A percentile compares a stretch with the other conserved stretches of the same genome.
phyloP scores from a whole-genome alignment of 2,888 invertebrate species.

The Shargacucullia verbasci region DNA sequence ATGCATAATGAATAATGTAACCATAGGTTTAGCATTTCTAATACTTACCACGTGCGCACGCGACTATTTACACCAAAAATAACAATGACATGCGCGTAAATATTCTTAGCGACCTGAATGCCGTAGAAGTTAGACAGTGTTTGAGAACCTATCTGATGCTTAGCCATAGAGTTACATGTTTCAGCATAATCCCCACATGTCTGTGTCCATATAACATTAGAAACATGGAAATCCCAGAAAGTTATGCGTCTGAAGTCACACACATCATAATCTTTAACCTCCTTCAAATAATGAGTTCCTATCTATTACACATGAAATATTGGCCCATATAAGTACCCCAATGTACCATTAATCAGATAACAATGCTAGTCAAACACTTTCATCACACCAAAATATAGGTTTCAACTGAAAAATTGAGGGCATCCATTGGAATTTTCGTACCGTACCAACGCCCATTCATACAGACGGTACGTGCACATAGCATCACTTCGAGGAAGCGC shows the following conservation, averaged over 20 bases:
- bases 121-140: no score
- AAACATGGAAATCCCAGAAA: no score
- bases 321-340: no score
- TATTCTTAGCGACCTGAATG: slow-evolving; percentile 11
- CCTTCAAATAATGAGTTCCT: no score
- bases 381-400: slow-evolving; percentile 44
- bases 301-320: no score
- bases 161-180: no score
- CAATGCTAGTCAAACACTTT: slow-evolving; percentile 9
- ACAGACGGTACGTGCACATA: slow-evolving; percentile 66
- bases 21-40: slow-evolving; percentile 36
- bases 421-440: slow-evolving; percentile 66
- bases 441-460: slow-evolving; percentile 60
- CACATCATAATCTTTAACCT: no score
- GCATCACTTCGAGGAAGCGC: slow-evolving; percentile 82
- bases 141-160: no score
- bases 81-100: slow-evolving; percentile 8
- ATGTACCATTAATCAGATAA: no score
- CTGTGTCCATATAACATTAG: no score
- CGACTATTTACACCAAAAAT: slow-evolving; percentile 27
- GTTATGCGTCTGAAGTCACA: no score
- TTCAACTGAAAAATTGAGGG: slow-evolving; percentile 50
- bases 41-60: slow-evolving; percentile 41
- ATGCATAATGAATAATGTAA: slow-evolving; percentile 33
- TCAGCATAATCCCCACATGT: no score